Base-by-base conservation (phyloP, 2,888 invertebrate species). In the Nycteola revayana region DNA sequence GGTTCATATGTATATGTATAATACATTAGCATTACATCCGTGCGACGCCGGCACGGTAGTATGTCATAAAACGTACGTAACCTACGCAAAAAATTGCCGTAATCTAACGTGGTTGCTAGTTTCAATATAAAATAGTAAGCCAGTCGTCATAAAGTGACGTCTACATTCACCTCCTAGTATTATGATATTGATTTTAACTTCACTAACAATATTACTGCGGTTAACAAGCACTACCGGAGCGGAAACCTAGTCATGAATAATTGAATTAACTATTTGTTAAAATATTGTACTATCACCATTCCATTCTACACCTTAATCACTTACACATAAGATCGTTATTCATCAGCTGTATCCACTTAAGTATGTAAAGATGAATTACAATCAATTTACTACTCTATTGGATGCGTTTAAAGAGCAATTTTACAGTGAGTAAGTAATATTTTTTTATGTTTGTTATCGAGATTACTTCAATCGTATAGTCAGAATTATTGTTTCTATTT, bases 211-310 rank as follows among this genome's bases (percentile, higher is more conserved):
- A 36, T 36, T 25, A 32, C 28, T 10, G 25, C 27, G 14, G 25
- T 14, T 6, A 32, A 39, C 49, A 25, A 32, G 36, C 41, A 43
- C 28, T 7, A 6, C 10, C 33, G 10, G 4, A 44, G 40, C 38
- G 36, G 40, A 42, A 44, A 28, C 28, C 40, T 47, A 40, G 36
- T 32, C 44, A 40, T 50, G 37, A 53, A 53, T 53, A 47, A 53
- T 53, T 53, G 34, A 53, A 42, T 49, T 42, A 53, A 42, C 39
- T 39, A 49, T 49, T 39, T 38, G 28, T 39, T 11, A 7, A 7
- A 4, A 11, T 10, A 10, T 21, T 21, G 7, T 21, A 21, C 7
- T 10, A 7, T 0, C 6, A 18, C 1, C 10, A 25, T 1, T 4
- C 11, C 0, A 42, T 28, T 36, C 28, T 27, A 24, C 36, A 36